A percentile compares a stretch with the other conserved stretches of the same genome.
Conservation (phyloP, 2,797 vertebrate genomes). For the Nyctibius grandis region DNA sequence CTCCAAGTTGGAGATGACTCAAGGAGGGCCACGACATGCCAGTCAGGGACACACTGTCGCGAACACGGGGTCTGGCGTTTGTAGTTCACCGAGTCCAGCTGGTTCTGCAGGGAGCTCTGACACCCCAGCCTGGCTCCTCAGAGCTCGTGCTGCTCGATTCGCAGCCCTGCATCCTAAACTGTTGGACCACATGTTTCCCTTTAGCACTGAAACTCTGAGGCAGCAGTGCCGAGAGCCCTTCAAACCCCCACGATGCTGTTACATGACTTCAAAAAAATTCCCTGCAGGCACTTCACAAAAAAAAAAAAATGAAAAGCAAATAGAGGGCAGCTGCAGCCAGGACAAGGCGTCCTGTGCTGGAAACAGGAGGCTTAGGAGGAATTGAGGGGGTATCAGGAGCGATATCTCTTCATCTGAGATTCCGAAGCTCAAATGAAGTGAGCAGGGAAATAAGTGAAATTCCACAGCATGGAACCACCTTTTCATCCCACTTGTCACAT, state of each 20-base stretch:
- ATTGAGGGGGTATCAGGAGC: not conserved
- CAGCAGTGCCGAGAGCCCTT: not conserved
- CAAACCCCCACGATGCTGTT: not conserved
- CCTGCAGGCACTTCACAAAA: not conserved
- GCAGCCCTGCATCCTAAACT: rapidly evolving
- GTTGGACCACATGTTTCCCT: not conserved
- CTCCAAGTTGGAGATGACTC: not conserved
- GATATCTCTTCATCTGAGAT: not conserved
- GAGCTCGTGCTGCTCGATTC: not conserved
- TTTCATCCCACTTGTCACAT: not conserved
- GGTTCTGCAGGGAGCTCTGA: not conserved
- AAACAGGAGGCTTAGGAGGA: not conserved
- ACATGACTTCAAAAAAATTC: not conserved
- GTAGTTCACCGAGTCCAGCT: not conserved
- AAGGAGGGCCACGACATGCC: not conserved
- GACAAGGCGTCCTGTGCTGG: not conserved
- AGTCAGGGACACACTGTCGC: not conserved
- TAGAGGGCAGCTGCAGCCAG: not conserved
- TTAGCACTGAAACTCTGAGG: not conserved
- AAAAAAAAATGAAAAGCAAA: not conserved
- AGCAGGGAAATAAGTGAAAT: not conserved
- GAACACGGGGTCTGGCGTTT: not conserved
- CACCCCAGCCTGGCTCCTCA: not conserved
- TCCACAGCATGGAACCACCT: not conserved
- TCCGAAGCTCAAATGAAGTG: not conserved